These are phyloP conservation scores for Pluvialis apricaria DNA, from an alignment of 2,113 vertebrate genomes.

Conservation along the genomic window DNA sequence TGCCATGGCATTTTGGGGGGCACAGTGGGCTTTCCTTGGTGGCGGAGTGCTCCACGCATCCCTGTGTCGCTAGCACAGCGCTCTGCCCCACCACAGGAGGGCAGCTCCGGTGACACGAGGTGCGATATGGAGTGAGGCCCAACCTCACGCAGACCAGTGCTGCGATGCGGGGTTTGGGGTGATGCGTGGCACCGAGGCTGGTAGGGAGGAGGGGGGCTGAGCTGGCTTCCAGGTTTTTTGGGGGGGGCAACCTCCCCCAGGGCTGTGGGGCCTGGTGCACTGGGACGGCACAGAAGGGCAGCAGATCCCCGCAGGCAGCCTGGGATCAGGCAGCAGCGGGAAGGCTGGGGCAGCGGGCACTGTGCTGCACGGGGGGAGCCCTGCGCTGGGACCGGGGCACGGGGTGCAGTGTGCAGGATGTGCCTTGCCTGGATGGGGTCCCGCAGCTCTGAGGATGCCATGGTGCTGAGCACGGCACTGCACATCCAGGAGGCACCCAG, in stretches of 20 bases:
- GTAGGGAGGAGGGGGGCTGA: not conserved
- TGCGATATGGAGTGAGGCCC: accelerated
- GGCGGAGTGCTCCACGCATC: accelerated
- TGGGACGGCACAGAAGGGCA: not conserved
- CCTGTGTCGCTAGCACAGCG: accelerated
- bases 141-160: accelerated
- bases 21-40: not conserved
- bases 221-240: no score
- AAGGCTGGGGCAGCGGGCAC: not conserved
- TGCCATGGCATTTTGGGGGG: accelerated
- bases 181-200: not conserved
- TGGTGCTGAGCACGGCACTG: not conserved
- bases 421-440: no score
- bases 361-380: not conserved
- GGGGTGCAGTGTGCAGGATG: no score
- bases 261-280: not conserved
- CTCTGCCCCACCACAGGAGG: not conserved
- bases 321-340: not conserved
- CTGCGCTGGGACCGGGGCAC: accelerated
- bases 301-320: accelerated
- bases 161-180: accelerated
- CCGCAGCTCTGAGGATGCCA: accelerated
- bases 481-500: not conserved
- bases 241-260: not conserved
- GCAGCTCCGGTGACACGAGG: accelerated